A percentile compares a stretch with the other conserved stretches of the same genome.
These are phyloP conservation scores for Bos taurus DNA, from an alignment of 2,113 vertebrate genomes.

Conservation along the genomic window DNA sequence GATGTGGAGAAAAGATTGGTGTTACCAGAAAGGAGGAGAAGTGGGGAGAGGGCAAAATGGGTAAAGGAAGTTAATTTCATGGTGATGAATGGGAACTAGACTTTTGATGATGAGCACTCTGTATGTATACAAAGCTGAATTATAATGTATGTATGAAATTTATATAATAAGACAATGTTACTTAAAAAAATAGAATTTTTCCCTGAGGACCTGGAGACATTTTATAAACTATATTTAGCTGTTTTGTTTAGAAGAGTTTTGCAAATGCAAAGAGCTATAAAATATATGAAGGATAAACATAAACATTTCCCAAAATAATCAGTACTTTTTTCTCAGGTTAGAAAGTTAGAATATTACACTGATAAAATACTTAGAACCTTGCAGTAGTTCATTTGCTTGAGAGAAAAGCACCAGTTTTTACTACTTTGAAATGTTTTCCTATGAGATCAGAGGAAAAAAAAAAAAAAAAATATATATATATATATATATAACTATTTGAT, in stretches of 20 bases:
- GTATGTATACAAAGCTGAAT: background rate
- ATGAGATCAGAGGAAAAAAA: background rate
- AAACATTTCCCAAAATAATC: background rate
- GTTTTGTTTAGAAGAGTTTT: background rate
- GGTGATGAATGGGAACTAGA: background rate
- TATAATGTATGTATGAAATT: background rate
- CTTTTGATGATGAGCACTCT: background rate
- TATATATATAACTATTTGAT: background rate
- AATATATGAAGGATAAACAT: background rate
- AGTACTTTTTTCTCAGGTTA: background rate
- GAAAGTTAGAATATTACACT: background rate
- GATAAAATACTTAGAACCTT: background rate
- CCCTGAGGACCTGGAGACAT: background rate
- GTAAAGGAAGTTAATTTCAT: background rate
- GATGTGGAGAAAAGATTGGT: background rate
- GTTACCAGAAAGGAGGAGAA: background rate
- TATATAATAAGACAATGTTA: background rate
- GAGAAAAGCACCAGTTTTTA: background rate
- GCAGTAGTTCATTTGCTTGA: background rate
- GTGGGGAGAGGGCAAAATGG: background rate
- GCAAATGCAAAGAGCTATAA: background rate
- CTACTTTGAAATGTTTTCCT: background rate
- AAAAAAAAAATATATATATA: background rate
- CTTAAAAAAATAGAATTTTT: background rate
- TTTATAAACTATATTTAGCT: slow-evolving; percentile 4